Base-by-base conservation (phyloP, 2,888 invertebrate species). In the Ecliptopera silaceata region DNA sequence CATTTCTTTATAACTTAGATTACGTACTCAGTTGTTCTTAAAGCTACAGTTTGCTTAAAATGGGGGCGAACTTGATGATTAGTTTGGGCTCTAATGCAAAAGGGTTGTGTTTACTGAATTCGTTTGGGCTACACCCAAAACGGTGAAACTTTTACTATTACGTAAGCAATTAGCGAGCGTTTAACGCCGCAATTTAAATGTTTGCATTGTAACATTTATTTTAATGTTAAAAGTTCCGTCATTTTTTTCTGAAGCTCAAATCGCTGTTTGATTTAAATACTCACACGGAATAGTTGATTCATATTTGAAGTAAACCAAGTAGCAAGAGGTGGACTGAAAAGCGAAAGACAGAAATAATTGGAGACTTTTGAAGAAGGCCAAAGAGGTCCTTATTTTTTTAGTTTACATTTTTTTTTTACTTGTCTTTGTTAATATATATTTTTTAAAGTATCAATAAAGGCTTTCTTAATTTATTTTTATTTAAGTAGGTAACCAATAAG, bases 81-180 rank as follows among this genome's bases (percentile, higher is more conserved):
- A 61, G 64, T 66, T 66, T 57, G 58, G 61, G 61, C 38, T 49
- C 58, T 57, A 62, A 62, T 53, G 66, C 54, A 43, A 58, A 62
- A 63, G 66, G 66, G 63, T 59, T 49, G 50, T 64, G 61, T 66
- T 66, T 66, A 59, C 59, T 29, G 61, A 55, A 56, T 66, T 63
- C 57, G 64, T 64, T 64, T 61, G 59, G 50, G 49, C 56, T 59
- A 60, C 44, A 61, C 62, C 61, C 47, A 53, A 63, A 64, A 61
- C 64, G 50, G 59, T 59, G 32, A 59, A 66, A 66, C 60, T 66
- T 66, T 64, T 59, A 66, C 65, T 62, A 66, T 64, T 66, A 64
- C 63, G 56, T 57, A 60, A 62, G 63, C 65, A 66, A 66, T 66
- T 66, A 66, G 63, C 57, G 43, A 57, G 18, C 60, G 59, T 59